Evolutionary conservation across 2,888 invertebrate species (phyloP), one percentile per base, ranked within the genome.

Genomic region (Hemaris fuciformis): DNA sequence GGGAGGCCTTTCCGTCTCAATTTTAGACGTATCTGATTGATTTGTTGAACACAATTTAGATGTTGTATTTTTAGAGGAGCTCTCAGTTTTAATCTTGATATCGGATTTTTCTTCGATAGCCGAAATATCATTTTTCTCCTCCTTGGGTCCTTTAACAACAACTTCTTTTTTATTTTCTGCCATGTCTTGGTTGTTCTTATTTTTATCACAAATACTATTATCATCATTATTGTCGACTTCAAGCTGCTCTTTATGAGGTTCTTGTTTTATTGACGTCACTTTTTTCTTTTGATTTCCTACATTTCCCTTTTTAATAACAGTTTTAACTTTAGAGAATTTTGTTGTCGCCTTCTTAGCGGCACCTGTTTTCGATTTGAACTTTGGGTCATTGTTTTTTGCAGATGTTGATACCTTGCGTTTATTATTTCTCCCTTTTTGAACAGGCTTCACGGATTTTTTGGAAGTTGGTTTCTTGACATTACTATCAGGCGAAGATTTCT

Each of bases 361-460:
- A 67, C 83, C 87, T 75, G 84, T 77, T 80, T 87, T 89, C 66
- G 86, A 80, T 89, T 90, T 91, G 88, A 87, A 88, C 83, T 89
- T 91, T 67, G 81, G 63, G 75, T 88, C 82, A 74, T 83, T 76
- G 70, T 82, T 80, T 62, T 78, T 76, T 60, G 72, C 80, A 46
- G 66, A 75, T 42, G 73, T 72, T 68, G 81, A 81, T 53, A 61
- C 60, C 61, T 66, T 71, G 3, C 71, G 31, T 68, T 85, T 86
- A 59, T 61, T 63, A 45, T 68, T 60, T 76, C 83, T 84, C 58
- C 71, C 41, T 75, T 79, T 83, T 66, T 80, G 82, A 41, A 69
- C 68, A 67, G 70, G 64, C 69, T 80, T 84, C 27, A 72, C 61
- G 27, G 71, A 18, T 75, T 85, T 89, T 75, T 86, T 89, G 1